Conservation (phyloP, 1,140 invertebrate genomes). For the Pemphigus obesinymphae region DNA sequence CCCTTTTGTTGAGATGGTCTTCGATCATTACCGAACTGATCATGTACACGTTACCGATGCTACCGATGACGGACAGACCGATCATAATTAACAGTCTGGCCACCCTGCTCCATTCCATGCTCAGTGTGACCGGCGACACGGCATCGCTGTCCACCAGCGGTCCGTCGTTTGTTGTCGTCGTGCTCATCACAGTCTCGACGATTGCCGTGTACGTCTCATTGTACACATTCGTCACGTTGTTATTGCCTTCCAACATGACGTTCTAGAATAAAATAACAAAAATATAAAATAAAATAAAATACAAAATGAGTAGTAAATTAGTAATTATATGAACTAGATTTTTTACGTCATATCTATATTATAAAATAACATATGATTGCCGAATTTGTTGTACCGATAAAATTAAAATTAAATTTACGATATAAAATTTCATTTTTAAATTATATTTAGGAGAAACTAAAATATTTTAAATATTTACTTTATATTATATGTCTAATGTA, state of each 20-base stretch:
- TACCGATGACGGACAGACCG: slow-evolving; percentile 62
- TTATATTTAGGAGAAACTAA: too few relatives aligned
- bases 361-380: too few relatives aligned
- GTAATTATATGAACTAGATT: too few relatives aligned
- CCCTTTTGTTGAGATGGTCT: slow-evolving; percentile 64
- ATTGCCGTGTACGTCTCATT: background rate
- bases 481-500: too few relatives aligned
- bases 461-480: too few relatives aligned
- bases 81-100: slow-evolving; percentile 63
- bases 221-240: background rate
- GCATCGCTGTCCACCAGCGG: slow-evolving; percentile 39
- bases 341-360: too few relatives aligned
- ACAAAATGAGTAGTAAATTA: too few relatives aligned
- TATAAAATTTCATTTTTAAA: too few relatives aligned
- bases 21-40: slow-evolving; percentile 71
- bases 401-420: too few relatives aligned
- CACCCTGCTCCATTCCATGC: slow-evolving; percentile 64
- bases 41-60: slow-evolving; percentile 70
- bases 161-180: background rate
- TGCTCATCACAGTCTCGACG: slow-evolving; percentile 1
- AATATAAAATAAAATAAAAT: background rate
- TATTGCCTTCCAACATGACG: background rate
- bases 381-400: too few relatives aligned
- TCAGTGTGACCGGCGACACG: slow-evolving; percentile 58
- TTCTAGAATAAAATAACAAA: background rate